Evolutionary conservation across 2,888 invertebrate genomes (phyloP), one percentile per base, ranked within the genome.

Genomic region (Cephus sareptanus): DNA sequence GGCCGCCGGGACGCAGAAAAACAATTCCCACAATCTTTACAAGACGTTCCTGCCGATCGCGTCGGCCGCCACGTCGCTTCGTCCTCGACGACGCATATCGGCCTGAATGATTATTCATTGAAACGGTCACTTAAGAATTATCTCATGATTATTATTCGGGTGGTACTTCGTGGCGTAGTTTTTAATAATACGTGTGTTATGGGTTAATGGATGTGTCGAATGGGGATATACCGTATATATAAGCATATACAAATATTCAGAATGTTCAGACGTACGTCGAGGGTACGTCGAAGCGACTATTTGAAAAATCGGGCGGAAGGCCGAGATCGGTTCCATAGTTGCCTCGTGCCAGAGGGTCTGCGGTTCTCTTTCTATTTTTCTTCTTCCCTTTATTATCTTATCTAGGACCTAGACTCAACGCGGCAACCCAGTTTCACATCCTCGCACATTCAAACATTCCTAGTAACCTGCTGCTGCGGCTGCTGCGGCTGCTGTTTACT

Each of bases 11-110:
- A 88, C 89, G 89, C 89, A 90, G 90, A 90, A 90, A 90, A 90
- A 90, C 89, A 90, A 90, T 89, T 90, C 89, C 89, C 89, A 90
- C 90, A 90, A 89, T 89, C 86, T 86, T 87, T 81, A 86, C 87
- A 88, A 89, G 88, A 88, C 88, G 85, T 85, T 86, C 86, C 83
- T 85, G 85, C 86, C 85, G 86, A 83, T 84, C 86, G 83, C 76
- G 75, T 80, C 68, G 81, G 76, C 75, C 76, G 71, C 71, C 71
- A 34, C 71, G 71, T 33, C 71, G 71, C 71, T 71, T 34, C 71
- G 33, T 34, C 34, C 34, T 34, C 71, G 71, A 34, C 71, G 71
- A 34, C 71, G 71, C 56, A 56, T 56, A 56, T 56, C 56, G 56
- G 56, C 56, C 23, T 23, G 56, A 56, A 56, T 37, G 40, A 40